A percentile compares a stretch with the other conserved stretches of the same genome.
phyloP scores from a whole-genome alignment of 2,797 vertebrate species.

The Balearica regulorum region DNA sequence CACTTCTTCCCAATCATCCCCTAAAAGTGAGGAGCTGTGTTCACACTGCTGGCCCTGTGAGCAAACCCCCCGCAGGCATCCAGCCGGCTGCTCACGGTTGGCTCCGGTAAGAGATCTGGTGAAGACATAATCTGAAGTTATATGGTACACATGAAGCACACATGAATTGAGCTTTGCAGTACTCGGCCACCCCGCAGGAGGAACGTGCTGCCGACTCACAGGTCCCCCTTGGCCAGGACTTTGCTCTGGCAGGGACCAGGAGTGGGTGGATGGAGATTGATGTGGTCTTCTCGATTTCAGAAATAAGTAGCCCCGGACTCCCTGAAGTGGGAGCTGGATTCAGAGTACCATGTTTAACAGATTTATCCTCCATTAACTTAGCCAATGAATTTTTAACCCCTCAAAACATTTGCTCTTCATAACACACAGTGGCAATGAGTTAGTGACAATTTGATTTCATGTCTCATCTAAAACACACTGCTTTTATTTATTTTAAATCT shows the following conservation, averaged over 20 bases:
- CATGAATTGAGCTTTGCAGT: not conserved
- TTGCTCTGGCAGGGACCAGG: not conserved
- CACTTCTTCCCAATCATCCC: not conserved
- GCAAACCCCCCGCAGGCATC: not conserved
- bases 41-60: accelerated
- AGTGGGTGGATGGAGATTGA: accelerated
- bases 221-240: not conserved
- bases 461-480: not conserved
- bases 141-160: accelerated
- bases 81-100: not conserved
- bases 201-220: accelerated
- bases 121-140: not conserved
- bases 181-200: not conserved
- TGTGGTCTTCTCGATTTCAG: not conserved
- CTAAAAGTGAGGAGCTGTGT: accelerated
- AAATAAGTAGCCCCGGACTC: not conserved
- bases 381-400: not conserved
- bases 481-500: not conserved
- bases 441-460: not conserved
- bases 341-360: not conserved
- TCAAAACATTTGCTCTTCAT: not conserved
- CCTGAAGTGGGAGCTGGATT: not conserved
- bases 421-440: not conserved
- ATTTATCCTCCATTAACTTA: not conserved
- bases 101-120: accelerated